Evolutionary conservation across 2,113 vertebrate genomes (phyloP).

Genomic region (Tretioscincus oriximinensis): DNA sequence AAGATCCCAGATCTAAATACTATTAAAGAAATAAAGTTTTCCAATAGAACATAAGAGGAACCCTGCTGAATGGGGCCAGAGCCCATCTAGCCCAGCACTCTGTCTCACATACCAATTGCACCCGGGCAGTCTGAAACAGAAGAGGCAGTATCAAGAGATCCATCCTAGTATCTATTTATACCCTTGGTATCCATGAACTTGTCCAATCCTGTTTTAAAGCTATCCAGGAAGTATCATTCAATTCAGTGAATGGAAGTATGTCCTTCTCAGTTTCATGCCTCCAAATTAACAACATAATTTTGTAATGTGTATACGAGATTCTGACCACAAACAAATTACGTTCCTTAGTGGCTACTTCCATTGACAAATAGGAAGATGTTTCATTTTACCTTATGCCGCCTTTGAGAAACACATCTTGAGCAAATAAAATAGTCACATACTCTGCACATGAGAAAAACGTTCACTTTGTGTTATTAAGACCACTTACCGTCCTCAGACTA

Average conservation of each 20-base stretch:
- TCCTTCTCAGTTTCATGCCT: background rate
- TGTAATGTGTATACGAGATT: conserved; percentile 13
- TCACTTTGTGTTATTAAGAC: conserved; percentile 43
- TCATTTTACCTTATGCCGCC: background rate
- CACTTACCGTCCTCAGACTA: conserved; percentile 61
- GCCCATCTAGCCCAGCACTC: no score
- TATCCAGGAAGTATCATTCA: background rate
- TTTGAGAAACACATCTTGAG: conserved; percentile 24
- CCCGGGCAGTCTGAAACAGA: no score
- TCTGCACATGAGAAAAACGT: conserved; percentile 29
- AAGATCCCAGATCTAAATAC: background rate
- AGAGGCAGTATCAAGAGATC: no score
- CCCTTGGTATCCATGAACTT: no score
- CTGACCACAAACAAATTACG: background rate
- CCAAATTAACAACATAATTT: background rate
- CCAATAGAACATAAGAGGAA: no score
- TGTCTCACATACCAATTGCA: no score
- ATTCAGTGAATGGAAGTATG: conserved; percentile 40
- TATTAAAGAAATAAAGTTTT: background rate
- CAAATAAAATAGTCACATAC: conserved; percentile 6
- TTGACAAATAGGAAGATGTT: background rate
- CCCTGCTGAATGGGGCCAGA: no score
- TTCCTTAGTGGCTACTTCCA: conserved; percentile 9
- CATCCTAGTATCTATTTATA: no score
- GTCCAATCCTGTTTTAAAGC: no score